Base-by-base conservation (phyloP, 2,797 vertebrate species). In the Rhyacichthys aspro region DNA sequence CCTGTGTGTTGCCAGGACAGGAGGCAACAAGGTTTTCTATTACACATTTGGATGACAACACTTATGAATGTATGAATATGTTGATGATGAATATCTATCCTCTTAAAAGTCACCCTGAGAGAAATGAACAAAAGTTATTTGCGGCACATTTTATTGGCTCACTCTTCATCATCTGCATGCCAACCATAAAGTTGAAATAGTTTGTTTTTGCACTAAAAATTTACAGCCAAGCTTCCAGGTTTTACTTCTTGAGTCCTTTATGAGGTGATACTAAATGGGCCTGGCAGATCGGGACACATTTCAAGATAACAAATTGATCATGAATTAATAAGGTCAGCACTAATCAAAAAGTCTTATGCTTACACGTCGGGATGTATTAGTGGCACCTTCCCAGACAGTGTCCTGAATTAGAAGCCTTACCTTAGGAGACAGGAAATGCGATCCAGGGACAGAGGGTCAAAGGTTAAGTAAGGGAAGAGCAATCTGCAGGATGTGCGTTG, bases 221-320 rank as follows among this genome's bases (percentile, higher is more conserved):
- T 28, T 17, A 47, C 23, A 8, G 28, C 23, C 23, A 28, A 6
- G 23, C 23, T 28, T 28, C 23, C 23, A 28, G 23, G 23, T 28
- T 28, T 3, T 28, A 28, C 23, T 18, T 23, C 23, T 47, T 32
- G 28, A 47, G 45, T 28, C 12, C 45, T 32, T 3, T 8, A n/a
- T 28, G 48, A 67, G 28, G 44, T 67, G 66, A 55, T 76, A 72
- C 59, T 72, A 68, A 78, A 47, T 55, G 41, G 56, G 23, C 46
- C 37, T 50, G 68, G 45, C 61, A 67, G 67, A 55, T 72, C 68
- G 39, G 70, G 47, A 59, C 52, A 58, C 55, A 42, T 42, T 8
- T 58, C 61, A 19, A 61, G 72, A 78, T 76, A 76, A 82, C 74
- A 78, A 58, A 81, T 74, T 73, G 72, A 83, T 81, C 55, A 55